Percentiles rank a stretch among this genome's conserved stretches.
Conservation (phyloP, 2,113 vertebrate genomes). For the Epinephelus fuscoguttatus region DNA sequence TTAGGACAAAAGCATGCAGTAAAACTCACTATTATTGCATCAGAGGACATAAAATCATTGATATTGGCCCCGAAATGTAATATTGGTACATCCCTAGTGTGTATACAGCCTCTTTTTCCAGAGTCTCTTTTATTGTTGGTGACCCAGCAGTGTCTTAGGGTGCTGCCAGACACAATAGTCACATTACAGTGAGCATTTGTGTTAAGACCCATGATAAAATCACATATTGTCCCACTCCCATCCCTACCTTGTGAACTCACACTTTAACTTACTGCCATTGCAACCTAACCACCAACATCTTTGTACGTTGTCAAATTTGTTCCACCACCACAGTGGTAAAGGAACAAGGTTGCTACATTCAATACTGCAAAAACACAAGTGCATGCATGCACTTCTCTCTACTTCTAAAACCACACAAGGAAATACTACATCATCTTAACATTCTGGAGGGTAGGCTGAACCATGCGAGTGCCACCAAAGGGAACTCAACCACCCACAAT, state of each 20-base stretch:
- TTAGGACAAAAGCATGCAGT: no score
- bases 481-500: not conserved
- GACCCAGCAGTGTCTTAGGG: no score
- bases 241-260: not conserved
- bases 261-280: not conserved
- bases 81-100: no score
- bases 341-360: not conserved
- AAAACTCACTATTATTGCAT: no score
- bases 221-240: no score
- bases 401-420: constrained; percentile 4
- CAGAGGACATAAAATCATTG: no score
- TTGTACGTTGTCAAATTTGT: not conserved
- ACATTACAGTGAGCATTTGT: no score
- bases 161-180: no score
- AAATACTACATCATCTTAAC: constrained; percentile 6
- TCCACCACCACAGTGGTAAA: not conserved
- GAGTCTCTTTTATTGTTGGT: no score
- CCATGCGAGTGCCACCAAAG: not conserved
- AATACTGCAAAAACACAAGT: not conserved
- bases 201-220: no score
- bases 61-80: no score
- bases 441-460: not conserved
- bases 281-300: not conserved
- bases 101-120: no score
- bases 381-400: not conserved